These are phyloP conservation scores for Cynopterus brachyotis DNA, from an alignment of 2,113 vertebrate genomes.

Conservation along the genomic window DNA sequence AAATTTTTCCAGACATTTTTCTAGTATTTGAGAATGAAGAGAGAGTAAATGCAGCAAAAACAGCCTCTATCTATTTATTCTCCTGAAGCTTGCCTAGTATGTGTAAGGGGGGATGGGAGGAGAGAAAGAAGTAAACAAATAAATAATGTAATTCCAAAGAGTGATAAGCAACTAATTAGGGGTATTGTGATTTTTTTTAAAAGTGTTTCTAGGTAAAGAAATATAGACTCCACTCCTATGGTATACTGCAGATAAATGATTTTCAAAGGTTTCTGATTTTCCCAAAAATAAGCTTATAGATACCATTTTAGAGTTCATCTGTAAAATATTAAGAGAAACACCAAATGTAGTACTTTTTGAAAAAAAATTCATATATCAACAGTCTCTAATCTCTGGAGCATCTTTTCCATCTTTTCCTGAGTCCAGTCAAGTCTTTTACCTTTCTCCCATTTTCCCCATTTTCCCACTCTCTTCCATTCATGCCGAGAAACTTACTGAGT, in stretches of 20 bases:
- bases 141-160: neutral
- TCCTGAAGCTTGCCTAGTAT: neutral
- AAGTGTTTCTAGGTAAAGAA: neutral
- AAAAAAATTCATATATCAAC: neutral
- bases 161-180: neutral
- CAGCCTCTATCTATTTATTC: neutral
- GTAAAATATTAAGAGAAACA: neutral
- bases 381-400: neutral
- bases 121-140: neutral
- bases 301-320: neutral
- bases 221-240: neutral
- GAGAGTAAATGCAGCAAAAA: neutral
- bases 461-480: neutral
- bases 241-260: neutral
- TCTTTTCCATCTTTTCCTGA: neutral
- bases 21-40: neutral
- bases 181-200: neutral
- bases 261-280: constrained; percentile 37
- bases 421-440: too few relatives aligned
- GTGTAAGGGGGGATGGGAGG: neutral
- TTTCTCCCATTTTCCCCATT: neutral
- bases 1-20: neutral
- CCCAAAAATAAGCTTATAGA: neutral
- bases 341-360: neutral
- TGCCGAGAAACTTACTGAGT: neutral